A percentile compares a stretch with the other conserved stretches of the same genome.
Conservation (phyloP, 2,113 vertebrate genomes). For the Epinephelus moara region DNA sequence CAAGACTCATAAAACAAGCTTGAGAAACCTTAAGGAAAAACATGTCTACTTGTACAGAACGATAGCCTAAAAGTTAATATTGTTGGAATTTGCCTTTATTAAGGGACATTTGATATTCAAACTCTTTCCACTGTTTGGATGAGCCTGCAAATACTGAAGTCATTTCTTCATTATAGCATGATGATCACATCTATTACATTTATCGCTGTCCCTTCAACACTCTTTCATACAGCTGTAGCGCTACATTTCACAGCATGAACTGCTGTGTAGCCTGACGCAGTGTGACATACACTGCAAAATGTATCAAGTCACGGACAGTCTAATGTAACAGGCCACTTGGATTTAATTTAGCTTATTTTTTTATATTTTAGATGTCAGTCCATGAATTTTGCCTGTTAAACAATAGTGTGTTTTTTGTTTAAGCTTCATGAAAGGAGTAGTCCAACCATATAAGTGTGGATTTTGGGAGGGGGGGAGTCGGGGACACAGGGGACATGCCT, state of each 20-base stretch:
- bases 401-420: not conserved
- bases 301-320: not conserved
- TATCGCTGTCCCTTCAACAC: not conserved
- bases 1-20: conserved; percentile 63
- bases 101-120: conserved; percentile 27
- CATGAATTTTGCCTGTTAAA: not conserved
- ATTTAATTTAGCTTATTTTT: not conserved
- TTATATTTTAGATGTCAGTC: not conserved
- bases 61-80: conserved; percentile 40
- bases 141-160: not conserved
- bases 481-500: no score
- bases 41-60: conserved; percentile 28
- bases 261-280: no score
- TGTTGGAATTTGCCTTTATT: conserved; percentile 51
- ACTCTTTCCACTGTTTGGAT: not conserved
- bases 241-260: not conserved
- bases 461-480: not conserved
- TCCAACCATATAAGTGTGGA: not conserved
- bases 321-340: not conserved
- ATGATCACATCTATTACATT: not conserved
- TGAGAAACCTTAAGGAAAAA: conserved; percentile 48
- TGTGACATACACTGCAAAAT: no score
- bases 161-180: not conserved
- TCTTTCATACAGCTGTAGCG: not conserved
- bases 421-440: not conserved